Base-by-base conservation (phyloP, 2,888 invertebrate species). In the Oscheius sp. region DNA sequence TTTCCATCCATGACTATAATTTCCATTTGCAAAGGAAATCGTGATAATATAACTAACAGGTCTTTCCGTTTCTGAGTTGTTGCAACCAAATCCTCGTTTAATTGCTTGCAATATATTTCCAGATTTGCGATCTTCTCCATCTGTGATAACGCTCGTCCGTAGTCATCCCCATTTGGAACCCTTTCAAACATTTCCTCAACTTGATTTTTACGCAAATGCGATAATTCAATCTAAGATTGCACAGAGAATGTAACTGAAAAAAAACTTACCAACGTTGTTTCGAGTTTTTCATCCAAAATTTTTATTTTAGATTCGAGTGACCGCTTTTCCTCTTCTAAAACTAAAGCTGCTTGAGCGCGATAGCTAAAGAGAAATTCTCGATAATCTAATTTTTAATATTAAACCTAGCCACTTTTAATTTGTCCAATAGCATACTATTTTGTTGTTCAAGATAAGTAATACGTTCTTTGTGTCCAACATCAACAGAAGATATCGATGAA, bases 341-440 rank as follows among this genome's bases (percentile, higher is more conserved):
- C 45, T 12, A 49, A 25, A 25, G 77, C 69, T 29, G 66, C 59
- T n/a, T 76, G 75, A 1, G 76, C 74, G 3, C 77, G 45, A 66
- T 52, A n/a, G 29, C 66, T 61, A n/a, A 21, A 61, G n/a, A 29
- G 6, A 35, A 61, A 5, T 12, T n/a, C 23, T 23, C 29, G 35
- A 35, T 46, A 43, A 49, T n/a, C 35, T 3, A 35, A 35, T 35
- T 6, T 6, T 9, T 3, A 9, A 35, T 35, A 35, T 35, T 9
- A 9, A 35, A 61, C 61, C 21, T 61, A 3, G 66, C 66, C 13
- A 66, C 25, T 49, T 66, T 66, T 9, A 66, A 25, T 27, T 25
- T 46, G 18, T 66, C 66, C 18, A 45, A 16, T 1, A 66, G 23
- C 9, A 27, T 23, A 29, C 27, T 66, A 49, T 66, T 46, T 16